Conservation (phyloP, 2,113 vertebrate genomes). For the Asarcornis scutulata region DNA sequence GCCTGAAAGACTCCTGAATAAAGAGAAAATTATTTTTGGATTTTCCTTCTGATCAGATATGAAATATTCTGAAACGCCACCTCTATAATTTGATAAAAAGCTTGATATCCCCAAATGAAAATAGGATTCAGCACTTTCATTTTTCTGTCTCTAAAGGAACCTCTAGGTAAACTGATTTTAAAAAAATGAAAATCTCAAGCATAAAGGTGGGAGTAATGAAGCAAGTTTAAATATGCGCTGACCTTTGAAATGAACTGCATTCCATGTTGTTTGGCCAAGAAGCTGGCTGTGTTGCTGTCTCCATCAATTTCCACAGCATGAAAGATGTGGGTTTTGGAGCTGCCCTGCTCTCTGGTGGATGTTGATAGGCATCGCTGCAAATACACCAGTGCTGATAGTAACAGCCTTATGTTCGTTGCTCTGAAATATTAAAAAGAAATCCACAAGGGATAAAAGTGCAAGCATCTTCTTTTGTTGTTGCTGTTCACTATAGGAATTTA, state of each 20-base stretch:
- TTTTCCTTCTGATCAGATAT: slow-evolving; percentile 89
- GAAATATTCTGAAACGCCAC: slow-evolving; percentile 90
- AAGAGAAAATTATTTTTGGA: slow-evolving; percentile 84
- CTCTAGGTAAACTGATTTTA: slow-evolving; percentile 83
- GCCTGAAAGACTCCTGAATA: slow-evolving; percentile 82
- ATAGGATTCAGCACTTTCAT: slow-evolving; percentile 91
- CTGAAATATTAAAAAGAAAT: slow-evolving; percentile 67
- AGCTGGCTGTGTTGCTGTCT: slow-evolving; percentile 82
- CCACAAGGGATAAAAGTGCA: slow-evolving; percentile 47
- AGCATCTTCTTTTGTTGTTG: background rate
- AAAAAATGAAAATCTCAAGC: slow-evolving; percentile 83
- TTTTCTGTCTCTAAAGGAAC: slow-evolving; percentile 85
- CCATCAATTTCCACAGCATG: slow-evolving; percentile 82
- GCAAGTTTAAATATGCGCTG: slow-evolving; percentile 89
- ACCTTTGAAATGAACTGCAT: slow-evolving; percentile 93
- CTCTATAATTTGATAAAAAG: slow-evolving; percentile 93
- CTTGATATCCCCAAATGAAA: slow-evolving; percentile 91
- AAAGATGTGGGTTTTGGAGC: slow-evolving; percentile 85
- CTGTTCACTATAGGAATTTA: background rate
- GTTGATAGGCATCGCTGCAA: slow-evolving; percentile 80
- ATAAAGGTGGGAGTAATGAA: slow-evolving; percentile 85
- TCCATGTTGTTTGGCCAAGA: slow-evolving; percentile 84
- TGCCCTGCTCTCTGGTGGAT: slow-evolving; percentile 94
- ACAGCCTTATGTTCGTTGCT: slow-evolving; percentile 42
- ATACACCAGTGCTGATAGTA: slow-evolving; percentile 61